phyloP scores from a whole-genome alignment of 2,113 vertebrate genomes.

The Capreolus pygargus region DNA sequence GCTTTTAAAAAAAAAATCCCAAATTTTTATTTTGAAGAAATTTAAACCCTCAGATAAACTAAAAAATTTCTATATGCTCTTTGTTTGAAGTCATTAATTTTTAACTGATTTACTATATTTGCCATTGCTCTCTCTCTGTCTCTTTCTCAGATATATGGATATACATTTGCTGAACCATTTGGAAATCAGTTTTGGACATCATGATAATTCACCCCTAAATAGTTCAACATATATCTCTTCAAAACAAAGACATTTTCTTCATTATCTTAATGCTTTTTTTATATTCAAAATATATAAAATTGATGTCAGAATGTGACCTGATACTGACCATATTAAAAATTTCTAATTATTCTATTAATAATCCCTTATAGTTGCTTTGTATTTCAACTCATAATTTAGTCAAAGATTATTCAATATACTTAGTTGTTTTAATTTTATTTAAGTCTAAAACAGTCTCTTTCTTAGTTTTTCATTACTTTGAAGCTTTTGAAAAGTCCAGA shows the following conservation, averaged over 20 bases:
- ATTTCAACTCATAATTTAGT: not conserved
- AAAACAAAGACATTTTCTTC: not conserved
- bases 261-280: not conserved
- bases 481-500: not conserved
- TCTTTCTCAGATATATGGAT: not conserved
- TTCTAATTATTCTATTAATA: not conserved
- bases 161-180: not conserved
- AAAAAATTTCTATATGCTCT: not conserved
- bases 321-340: not conserved
- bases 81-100: not conserved
- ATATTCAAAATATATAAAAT: not conserved
- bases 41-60: not conserved
- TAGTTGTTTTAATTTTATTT: not conserved
- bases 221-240: not conserved
- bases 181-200: not conserved
- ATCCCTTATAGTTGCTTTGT: not conserved
- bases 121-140: not conserved
- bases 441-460: not conserved
- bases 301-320: not conserved
- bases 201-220: not conserved
- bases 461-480: not conserved
- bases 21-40: not conserved
- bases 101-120: not conserved
- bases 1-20: not conserved
- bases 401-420: not conserved